A percentile compares a stretch with the other conserved stretches of the same genome.
phyloP scores from a whole-genome alignment of 2,113 vertebrate species.

The Calyptomena viridis region DNA sequence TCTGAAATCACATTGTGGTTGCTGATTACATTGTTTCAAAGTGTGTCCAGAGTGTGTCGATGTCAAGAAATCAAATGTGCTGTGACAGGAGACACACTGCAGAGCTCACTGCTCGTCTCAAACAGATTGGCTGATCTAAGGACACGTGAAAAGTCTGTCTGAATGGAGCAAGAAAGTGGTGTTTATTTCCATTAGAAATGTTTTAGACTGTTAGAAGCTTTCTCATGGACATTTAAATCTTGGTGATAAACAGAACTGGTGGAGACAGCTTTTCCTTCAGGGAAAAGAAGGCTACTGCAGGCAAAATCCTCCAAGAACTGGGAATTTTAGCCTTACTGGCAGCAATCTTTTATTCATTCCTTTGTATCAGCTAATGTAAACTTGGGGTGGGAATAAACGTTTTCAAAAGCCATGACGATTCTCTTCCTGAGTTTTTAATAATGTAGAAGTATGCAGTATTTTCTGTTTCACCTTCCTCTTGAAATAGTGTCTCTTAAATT shows the following conservation, averaged over 20 bases:
- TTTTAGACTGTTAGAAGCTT: background rate
- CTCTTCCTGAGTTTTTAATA: background rate
- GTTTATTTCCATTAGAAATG: background rate
- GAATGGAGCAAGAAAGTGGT: background rate
- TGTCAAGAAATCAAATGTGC: background rate
- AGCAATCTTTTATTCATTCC: background rate
- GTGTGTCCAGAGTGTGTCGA: background rate
- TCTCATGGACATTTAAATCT: background rate
- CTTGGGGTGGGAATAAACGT: background rate
- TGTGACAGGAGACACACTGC: background rate
- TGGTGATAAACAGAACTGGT: background rate
- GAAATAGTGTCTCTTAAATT: background rate
- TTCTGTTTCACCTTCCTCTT: background rate
- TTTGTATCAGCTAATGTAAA: background rate
- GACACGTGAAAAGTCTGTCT: background rate
- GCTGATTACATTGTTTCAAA: background rate
- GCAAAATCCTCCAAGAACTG: background rate
- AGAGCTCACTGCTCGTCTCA: fast-evolving
- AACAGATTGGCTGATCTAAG: background rate
- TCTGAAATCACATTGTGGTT: background rate
- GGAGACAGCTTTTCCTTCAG: background rate
- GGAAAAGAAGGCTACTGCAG: background rate
- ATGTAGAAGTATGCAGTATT: background rate
- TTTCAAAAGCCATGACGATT: background rate
- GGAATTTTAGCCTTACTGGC: background rate